Evolutionary conservation across 2,797 vertebrate species (phyloP), one percentile per base, ranked within the genome.

Genomic region (Triplophysa yarkandensis): DNA sequence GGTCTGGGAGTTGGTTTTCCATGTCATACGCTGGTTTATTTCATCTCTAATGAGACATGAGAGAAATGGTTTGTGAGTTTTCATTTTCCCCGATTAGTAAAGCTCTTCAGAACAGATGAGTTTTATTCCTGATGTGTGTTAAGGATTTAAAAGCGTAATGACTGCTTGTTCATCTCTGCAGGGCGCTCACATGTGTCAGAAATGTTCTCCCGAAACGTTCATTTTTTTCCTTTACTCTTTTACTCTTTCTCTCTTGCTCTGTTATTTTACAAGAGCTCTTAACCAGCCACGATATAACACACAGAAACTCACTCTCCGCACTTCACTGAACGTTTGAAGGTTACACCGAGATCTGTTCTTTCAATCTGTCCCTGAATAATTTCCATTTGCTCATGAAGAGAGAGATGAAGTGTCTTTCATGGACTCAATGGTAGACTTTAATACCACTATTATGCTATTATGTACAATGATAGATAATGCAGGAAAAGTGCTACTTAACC

Each of bases 61-160:
- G 30, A 30, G 30, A 6, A 30, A 30, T 6, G 30, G 30, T 30
- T 30, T 69, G 28, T 58, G 25, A 10, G 21, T 76, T 80, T 81
- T 57, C 27, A 27, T 25, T 21, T 50, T 65, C 43, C 43, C 6
- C 39, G 34, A 48, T 68, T n/a, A n/a, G 27, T 48, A 21, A 30
- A 36, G 21, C 63, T 48, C 55, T 72, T 71, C 52, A 73, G 43
- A 54, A 10, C 25, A 58, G 28, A 44, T 61, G 27, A 44, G 46
- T 39, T 36, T 41, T 52, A 19, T 50, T 60, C 7, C 10, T 39
- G 76, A 72, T 67, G 69, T 50, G 61, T 60, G 57, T 71, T 30
- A 68, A 78, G 73, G 36, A 75, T 76, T 66, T 55, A 64, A 63
- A 64, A 62, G 71, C 71, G 34, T 34, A 57, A 58, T 74, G 39